A percentile compares a stretch with the other conserved stretches of the same genome.
Evolutionary conservation across 2,797 vertebrate species (phyloP).

Genomic region (Anguilla pacifica): DNA sequence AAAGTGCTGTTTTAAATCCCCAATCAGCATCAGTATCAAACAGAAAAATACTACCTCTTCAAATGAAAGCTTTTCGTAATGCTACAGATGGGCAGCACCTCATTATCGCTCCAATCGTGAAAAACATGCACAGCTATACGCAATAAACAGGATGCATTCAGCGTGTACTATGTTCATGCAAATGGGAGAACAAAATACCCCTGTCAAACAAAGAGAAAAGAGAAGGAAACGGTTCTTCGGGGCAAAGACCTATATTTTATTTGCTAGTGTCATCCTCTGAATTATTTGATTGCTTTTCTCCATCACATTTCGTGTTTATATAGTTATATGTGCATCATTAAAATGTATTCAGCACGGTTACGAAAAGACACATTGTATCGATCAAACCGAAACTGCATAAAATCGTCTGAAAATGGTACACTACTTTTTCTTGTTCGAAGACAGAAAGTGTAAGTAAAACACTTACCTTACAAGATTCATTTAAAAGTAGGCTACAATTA

Average conservation of each 20-base stretch:
- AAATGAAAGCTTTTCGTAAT: constrained; percentile 12
- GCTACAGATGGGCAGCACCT: constrained; percentile 21
- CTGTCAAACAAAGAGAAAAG: constrained; percentile 19
- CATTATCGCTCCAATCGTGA: constrained; percentile 19
- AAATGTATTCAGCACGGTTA: constrained; percentile 2
- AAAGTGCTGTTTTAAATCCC: constrained; percentile 10
- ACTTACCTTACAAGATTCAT: constrained; percentile 76
- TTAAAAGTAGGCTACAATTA: constrained; percentile 59
- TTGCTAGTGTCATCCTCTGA: neutral
- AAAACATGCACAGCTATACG: constrained; percentile 14
- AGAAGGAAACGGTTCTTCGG: too few relatives aligned
- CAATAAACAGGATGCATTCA: constrained; percentile 7
- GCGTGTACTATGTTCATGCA: constrained; percentile 11
- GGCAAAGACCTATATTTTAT: neutral
- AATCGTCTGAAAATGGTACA: constrained; percentile 6
- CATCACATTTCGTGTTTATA: neutral
- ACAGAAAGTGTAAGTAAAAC: constrained; percentile 1
- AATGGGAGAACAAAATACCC: neutral
- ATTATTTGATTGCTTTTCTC: neutral
- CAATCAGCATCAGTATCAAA: neutral
- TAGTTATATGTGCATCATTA: neutral
- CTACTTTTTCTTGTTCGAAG: neutral
- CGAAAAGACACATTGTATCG: constrained; percentile 1
- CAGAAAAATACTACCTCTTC: constrained; percentile 2
- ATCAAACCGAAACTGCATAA: constrained; percentile 17